phyloP scores from a whole-genome alignment of 1,140 invertebrate species.

The Caerostris extrusa region DNA sequence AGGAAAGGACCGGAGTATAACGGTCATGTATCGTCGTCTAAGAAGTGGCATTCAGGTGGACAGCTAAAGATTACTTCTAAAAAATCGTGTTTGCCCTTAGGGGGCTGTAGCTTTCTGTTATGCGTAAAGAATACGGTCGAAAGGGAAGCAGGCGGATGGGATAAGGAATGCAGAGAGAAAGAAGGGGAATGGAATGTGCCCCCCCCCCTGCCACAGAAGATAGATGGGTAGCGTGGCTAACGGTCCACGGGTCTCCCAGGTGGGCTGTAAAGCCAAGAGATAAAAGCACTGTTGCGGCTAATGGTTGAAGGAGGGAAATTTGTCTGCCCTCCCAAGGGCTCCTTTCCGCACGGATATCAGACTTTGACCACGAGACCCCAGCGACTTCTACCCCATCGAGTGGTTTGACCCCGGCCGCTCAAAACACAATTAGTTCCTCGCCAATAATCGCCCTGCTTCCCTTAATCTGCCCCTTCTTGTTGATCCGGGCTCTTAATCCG shows the following conservation, averaged over 20 bases:
- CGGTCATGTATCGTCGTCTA: constrained; percentile 75
- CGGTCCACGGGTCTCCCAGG: constrained; percentile 73
- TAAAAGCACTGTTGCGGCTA: constrained; percentile 77
- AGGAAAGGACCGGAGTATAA: constrained; percentile 66
- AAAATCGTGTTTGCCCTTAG: constrained; percentile 74
- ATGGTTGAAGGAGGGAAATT: constrained; percentile 76
- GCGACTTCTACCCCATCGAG: constrained; percentile 69
- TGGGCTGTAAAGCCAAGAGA: constrained; percentile 74
- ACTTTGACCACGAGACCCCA: constrained; percentile 74
- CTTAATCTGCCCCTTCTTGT: neutral
- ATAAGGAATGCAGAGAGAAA: constrained; percentile 73
- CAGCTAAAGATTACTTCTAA: constrained; percentile 76
- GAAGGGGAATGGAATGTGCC: constrained; percentile 35
- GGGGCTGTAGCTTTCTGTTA: constrained; percentile 77
- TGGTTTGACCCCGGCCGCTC: constrained; percentile 72
- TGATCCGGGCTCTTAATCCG: neutral
- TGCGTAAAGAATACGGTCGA: constrained; percentile 72
- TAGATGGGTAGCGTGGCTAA: constrained; percentile 74
- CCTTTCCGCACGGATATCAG: constrained; percentile 76
- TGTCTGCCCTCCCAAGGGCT: constrained; percentile 74
- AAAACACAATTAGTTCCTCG: constrained; percentile 75
- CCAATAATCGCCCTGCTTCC: constrained; percentile 65
- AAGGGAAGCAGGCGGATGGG: constrained; percentile 52
- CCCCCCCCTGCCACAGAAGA: constrained; percentile 65
- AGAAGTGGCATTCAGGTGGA: constrained; percentile 76